Base-by-base conservation (phyloP, 1,140 invertebrate species). In the Drosophila truncata region DNA sequence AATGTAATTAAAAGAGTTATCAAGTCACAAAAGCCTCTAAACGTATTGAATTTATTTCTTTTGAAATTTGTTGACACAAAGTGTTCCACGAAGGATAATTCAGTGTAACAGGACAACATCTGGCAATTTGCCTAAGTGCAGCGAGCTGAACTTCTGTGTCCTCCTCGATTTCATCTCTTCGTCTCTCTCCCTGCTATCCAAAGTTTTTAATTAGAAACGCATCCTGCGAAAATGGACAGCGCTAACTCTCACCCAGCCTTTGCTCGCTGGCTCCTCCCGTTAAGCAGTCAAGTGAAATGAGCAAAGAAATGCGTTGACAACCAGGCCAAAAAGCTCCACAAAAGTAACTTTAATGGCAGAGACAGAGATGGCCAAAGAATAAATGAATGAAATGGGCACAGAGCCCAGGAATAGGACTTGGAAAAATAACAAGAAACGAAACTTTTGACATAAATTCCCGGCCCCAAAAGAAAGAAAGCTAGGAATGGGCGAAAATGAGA, bases 181-280 rank as follows among this genome's bases (percentile, higher is more conserved):
- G 39, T n/a, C 25, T 5, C 5, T 16, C 46, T n/a, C 8, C 25
- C 13, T 13, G 67, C 49, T 41, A 54, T 71, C 63, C 73, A 88
- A 87, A 87, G 80, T 87, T 87, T 73, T 87, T 87, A 87, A 87
- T 87, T 87, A 87, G 84, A 87, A 87, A 88, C 84, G 84, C 83
- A 87, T 78, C 78, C 74, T 76, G 66, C 58, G 75, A 88, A 65
- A 58, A 77, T 73, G 70, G 70, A 73, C 70, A 73, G 70, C 67
- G 23, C 70, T 60, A 72, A 39, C 54, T 39, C 64, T 50, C 29
- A 16, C 16, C 4, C 20, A n/a, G n/a, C n/a, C n/a, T n/a, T 8
- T 7, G 11, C 27, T 18, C 62, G 11, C 47, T 10, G 31, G 31
- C 31, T 31, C 33, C 41, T 25, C 27, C 69, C 33, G 31, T n/a